Percentiles rank a stretch among this genome's conserved stretches.
Evolutionary conservation across 2,797 vertebrate genomes (phyloP).

Genomic region (Manis crassicaudata): DNA sequence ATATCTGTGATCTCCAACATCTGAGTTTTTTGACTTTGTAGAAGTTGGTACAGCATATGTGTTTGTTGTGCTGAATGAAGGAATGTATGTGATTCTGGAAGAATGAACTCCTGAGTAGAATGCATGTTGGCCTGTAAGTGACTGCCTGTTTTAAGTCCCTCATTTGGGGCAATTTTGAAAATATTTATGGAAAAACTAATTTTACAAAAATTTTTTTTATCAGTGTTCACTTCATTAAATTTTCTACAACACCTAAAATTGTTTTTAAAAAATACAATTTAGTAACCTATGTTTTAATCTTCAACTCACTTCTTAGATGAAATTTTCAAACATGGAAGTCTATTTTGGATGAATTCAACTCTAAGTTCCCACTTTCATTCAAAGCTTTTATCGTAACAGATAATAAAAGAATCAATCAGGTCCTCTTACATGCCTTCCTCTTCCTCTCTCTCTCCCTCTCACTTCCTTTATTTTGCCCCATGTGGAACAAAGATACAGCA

Average conservation of each 20-base stretch:
- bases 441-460: background rate
- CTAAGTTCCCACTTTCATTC: background rate
- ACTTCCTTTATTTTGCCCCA: too few species aligned
- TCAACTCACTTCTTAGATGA: background rate
- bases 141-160: background rate
- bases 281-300: background rate
- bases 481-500: background rate
- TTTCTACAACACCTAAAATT: background rate
- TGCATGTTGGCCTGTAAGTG: background rate
- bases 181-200: background rate
- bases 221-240: background rate
- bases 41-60: background rate
- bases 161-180: background rate
- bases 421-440: background rate
- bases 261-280: background rate
- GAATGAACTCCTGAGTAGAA: background rate
- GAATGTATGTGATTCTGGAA: background rate
- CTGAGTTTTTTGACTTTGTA: background rate
- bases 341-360: constrained; percentile 2
- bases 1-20: background rate
- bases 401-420: background rate
- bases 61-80: background rate
- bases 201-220: background rate
- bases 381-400: background rate
- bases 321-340: constrained; percentile 14